Conservation (phyloP, 1,140 invertebrate species). For the Drosophila miranda region DNA sequence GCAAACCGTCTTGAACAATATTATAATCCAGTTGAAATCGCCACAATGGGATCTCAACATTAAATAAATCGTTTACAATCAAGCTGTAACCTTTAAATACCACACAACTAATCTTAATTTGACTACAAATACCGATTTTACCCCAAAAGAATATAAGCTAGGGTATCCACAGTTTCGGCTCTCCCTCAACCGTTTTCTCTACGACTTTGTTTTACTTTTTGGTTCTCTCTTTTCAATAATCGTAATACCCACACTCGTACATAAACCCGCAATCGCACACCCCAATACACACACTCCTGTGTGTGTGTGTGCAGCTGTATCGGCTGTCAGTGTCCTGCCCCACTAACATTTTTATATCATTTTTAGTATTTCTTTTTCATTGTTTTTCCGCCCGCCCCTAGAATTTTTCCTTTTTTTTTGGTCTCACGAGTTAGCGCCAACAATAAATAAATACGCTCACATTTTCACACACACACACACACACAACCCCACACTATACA, state of each 20-base stretch:
- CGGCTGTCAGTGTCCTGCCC: constrained; percentile 52
- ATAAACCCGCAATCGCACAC: constrained; percentile 9
- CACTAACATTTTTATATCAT: constrained; percentile 73
- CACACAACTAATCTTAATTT: too few species aligned
- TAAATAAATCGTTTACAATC: too few species aligned
- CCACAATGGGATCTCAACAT: too few species aligned
- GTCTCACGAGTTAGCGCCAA: constrained; percentile 73
- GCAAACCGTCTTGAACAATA: too few species aligned
- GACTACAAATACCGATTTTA: too few species aligned
- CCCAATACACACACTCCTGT: constrained; percentile 4
- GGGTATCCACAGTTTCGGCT: too few species aligned
- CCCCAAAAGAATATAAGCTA: too few species aligned
- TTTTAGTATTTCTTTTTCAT: constrained; percentile 63
- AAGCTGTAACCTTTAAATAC: too few species aligned
- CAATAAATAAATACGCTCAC: constrained; percentile 75
- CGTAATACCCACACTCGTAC: constrained; percentile 36
- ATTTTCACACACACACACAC: constrained; percentile 48
- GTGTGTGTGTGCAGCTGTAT: constrained; percentile 16
- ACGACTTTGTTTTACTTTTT: constrained; percentile 12
- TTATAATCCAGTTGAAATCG: too few species aligned
- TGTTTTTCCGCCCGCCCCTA: constrained; percentile 35
- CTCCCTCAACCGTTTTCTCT: too few species aligned
- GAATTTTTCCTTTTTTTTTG: constrained; percentile 59
- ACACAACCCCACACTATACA: neutral
- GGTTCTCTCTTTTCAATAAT: constrained; percentile 38